phyloP scores from a whole-genome alignment of 2,888 invertebrate species.

The Andrena bicolor region DNA sequence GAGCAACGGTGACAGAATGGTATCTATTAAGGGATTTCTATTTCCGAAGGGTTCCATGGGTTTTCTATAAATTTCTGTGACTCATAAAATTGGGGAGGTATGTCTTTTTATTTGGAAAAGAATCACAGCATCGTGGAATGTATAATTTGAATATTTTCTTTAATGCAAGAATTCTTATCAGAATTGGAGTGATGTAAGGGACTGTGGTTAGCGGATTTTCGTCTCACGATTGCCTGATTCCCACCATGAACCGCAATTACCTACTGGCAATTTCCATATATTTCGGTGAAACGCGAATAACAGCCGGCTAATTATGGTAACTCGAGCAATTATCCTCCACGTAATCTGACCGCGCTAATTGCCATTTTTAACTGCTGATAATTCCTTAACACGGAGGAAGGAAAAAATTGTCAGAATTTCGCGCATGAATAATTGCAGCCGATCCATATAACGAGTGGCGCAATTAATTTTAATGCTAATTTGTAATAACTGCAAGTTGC shows the following conservation, averaged over 20 bases:
- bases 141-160: not conserved
- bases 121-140: no score
- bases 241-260: constrained; percentile 45
- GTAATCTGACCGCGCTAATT: constrained; percentile 47
- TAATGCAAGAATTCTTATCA: not conserved
- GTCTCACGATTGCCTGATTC: constrained; percentile 43
- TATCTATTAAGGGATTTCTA: no score
- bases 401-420: not conserved
- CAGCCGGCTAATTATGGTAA: constrained; percentile 56
- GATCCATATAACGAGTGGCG: not conserved
- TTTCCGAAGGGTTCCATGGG: no score
- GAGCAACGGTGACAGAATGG: no score
- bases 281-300: constrained; percentile 55
- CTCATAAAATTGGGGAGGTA: not conserved
- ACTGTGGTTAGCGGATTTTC: constrained; percentile 21
- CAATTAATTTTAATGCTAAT: constrained; percentile 3
- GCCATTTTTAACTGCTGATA: constrained; percentile 44
- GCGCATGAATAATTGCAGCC: constrained; percentile 2
- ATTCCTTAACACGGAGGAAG: constrained; percentile 5
- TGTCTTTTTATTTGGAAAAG: no score
- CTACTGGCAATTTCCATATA: constrained; percentile 61
- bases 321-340: constrained; percentile 51
- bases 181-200: not conserved
- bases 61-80: no score
- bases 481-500: not conserved